Evolutionary conservation across 2,113 vertebrate species (phyloP), one percentile per base, ranked within the genome.

Genomic region (Platichthys flesus): DNA sequence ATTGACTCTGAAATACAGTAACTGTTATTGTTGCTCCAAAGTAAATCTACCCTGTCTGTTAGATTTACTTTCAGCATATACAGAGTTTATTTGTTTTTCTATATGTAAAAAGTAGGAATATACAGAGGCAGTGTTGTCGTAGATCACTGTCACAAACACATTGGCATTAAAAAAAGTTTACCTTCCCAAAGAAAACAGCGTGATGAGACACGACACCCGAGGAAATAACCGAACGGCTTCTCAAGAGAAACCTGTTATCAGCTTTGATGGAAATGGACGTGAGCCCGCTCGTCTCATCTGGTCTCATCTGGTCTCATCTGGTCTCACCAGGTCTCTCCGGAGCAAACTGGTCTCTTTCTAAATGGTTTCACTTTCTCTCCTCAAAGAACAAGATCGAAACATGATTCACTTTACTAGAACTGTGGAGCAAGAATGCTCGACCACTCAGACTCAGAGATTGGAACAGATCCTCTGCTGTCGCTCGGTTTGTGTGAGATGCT

Each of bases 1-100:
- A 78, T 54, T 54, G 31, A 72, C 37, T 55, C 5, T 72, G 49
- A 67, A 21, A 20, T 47, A 49, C 37, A 51, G 62, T 9, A 20
- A n/a, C 51, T 8, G 51, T 52, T 20, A 52, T 9, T 2, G 4
- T 59, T 52, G 21, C 5, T 60, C 21, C 16, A n/a, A 65, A 20
- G n/a, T 59, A 13, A 15, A 16, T 58, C 26, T 12, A 26, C 24
- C 2, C 13, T 49, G 13, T 14, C 26, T 21, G n/a, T 13, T 3
- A 49, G 7, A 52, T n/a, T 9, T 52, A 52, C 18, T n/a, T n/a
- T 3, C 5, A n/a, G 51, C 14, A 9, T n/a, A 52, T 20, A 47
- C 45, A 47, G 14, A 47, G 12, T 42, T 42, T 13, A 42, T 42
- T 12, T 13, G 40, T 42, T 42, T 12, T 42, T 12, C 31, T 54